phyloP scores from a whole-genome alignment of 2,797 vertebrate genomes.

The Sternarchorhynchus goeldii region DNA sequence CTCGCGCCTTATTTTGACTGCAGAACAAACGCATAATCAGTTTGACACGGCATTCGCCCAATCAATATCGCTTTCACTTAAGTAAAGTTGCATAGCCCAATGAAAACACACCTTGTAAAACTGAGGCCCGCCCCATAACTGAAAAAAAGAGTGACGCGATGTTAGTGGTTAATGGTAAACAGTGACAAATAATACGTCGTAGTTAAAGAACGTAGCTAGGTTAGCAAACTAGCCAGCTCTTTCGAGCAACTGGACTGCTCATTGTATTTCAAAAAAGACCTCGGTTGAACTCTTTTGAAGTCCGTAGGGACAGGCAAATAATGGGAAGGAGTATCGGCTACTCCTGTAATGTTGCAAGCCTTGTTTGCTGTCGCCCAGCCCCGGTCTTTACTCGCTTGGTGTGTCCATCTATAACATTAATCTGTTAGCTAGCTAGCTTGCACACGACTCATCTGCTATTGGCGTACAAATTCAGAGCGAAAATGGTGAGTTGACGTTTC shows the following conservation, averaged over 20 bases:
- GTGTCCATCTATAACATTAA: conserved; percentile 20
- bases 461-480: conserved; percentile 47
- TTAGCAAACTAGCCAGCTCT: background rate
- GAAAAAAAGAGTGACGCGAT: conserved; percentile 28
- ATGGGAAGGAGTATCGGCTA: conserved; percentile 56
- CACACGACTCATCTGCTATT: conserved; percentile 43
- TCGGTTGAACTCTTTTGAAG: background rate
- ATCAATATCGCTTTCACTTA: background rate
- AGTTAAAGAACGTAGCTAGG: conserved; percentile 6
- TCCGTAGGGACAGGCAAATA: conserved; percentile 38
- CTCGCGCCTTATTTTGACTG: conserved; percentile 17
- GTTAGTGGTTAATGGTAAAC: conserved; percentile 13
- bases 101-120: conserved; percentile 12
- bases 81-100: background rate
- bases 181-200: conserved; percentile 13
- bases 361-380: conserved; percentile 42
- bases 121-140: background rate
- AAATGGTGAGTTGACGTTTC: conserved; percentile 62
- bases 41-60: conserved; percentile 19
- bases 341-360: conserved; percentile 40
- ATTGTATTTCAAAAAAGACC: background rate
- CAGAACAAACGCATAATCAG: too few relatives aligned
- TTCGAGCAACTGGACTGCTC: background rate
- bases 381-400: conserved; percentile 33
- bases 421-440: conserved; percentile 42